phyloP scores from a whole-genome alignment of 2,113 vertebrate species.

The Phycodurus eques region DNA sequence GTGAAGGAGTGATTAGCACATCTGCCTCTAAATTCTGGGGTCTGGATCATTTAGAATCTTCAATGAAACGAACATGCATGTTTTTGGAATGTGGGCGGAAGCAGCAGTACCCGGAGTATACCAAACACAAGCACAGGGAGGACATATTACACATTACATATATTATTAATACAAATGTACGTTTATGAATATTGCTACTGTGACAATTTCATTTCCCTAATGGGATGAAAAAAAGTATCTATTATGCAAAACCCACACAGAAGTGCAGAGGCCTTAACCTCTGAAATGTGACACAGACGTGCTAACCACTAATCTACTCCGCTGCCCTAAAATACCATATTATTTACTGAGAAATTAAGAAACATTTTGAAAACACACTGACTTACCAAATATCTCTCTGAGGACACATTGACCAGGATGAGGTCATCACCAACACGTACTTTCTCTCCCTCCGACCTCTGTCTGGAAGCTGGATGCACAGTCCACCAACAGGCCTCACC shows the following conservation, averaged over 20 bases:
- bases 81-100: no score
- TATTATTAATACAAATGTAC: not conserved
- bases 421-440: conserved; percentile 93
- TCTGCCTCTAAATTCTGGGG: no score
- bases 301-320: no score
- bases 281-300: no score
- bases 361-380: not conserved
- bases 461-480: conserved; percentile 72
- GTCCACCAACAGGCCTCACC: conserved; percentile 83
- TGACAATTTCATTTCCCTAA: not conserved
- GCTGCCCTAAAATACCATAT: not conserved
- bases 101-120: no score
- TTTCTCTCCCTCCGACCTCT: conserved; percentile 93
- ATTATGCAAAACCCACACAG: no score
- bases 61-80: no score
- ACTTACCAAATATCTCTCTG: conserved; percentile 93
- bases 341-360: not conserved
- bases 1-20: not conserved
- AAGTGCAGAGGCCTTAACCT: no score
- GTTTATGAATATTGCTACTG: not conserved
- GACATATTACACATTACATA: not conserved
- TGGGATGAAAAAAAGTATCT: not conserved
- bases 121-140: no score
- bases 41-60: no score
- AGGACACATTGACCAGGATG: conserved; percentile 91